Base-by-base conservation (phyloP, 1,140 invertebrate genomes). In the Diorhabda sublineata region DNA sequence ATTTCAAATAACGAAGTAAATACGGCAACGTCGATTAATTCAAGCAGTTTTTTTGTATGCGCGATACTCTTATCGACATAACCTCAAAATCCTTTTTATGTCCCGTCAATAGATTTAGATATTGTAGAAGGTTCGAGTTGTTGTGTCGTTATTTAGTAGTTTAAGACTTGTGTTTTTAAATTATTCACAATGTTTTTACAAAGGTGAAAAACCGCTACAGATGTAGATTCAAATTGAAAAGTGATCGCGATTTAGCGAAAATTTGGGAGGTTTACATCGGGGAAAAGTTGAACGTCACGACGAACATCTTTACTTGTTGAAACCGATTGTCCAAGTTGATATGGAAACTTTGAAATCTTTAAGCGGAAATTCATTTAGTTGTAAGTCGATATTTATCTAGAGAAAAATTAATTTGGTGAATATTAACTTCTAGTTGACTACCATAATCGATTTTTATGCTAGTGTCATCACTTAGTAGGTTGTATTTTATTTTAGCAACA, bases 391-490 rank as follows among this genome's bases (percentile, higher is more conserved):
- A 57, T 65, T 65, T 65, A 5, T 42, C 9, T 45, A n/a, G 45
- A 2, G 26, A 52, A 52, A 8, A 8, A 44, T 8, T 44, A 62
- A 11, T 43, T 11, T 44, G 6, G 43, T 9, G 9, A 62, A 8
- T 42, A 44, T 9, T 52, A 6, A 52, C n/a, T n/a, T n/a, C 44
- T n/a, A 44, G 26, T 26, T 65, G 11, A 42, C 42, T 57, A 43
- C 57, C 41, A 64, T n/a, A 47, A 67, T 67, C 60, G 66, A 67
- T 67, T 67, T 67, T 67, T 60, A 41, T 64, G 11, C n/a, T 61
- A 9, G 58, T 60, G 66, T 59, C 66, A 60, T 42, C 58, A 60
- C 42, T 26, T 60, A 42, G 44, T 45, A n/a, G 44, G 44, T 61
- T 58, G 42, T 42, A 61, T 60, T 67, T 60, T 65, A 65, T 67